Conservation (phyloP, 1,140 invertebrate genomes). For the Drosophila sechellia region DNA sequence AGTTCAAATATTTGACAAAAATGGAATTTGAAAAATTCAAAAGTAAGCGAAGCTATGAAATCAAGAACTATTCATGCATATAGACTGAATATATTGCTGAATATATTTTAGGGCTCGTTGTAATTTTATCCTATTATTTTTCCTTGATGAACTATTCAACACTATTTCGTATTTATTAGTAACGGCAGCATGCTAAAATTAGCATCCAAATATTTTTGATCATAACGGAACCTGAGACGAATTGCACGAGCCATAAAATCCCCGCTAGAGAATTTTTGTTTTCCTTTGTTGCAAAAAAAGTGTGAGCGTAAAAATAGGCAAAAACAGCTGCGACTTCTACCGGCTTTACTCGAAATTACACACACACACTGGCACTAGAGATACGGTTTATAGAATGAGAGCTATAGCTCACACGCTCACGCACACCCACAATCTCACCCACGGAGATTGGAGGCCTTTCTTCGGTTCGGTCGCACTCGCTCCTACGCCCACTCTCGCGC, state of each 20-base stretch:
- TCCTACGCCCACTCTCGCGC: constrained; percentile 12
- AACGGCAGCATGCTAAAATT: constrained; percentile 57
- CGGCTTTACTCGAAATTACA: constrained; percentile 31
- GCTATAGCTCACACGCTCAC: neutral
- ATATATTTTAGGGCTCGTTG: too few relatives aligned
- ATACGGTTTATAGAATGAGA: constrained; percentile 19
- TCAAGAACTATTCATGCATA: neutral
- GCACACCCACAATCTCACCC: neutral
- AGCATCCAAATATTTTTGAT: constrained; percentile 40
- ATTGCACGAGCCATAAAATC: constrained; percentile 47
- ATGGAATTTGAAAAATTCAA: too few relatives aligned
- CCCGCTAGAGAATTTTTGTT: constrained; percentile 21
- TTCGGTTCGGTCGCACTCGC: constrained; percentile 70
- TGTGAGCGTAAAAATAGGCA: constrained; percentile 32
- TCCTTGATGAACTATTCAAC: constrained; percentile 33
- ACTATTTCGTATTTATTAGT: constrained; percentile 36
- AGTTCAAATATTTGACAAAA: neutral
- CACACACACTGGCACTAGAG: neutral
- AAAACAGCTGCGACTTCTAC: constrained; percentile 68
- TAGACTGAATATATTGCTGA: too few relatives aligned
- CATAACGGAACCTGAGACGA: constrained; percentile 70
- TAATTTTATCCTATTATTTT: neutral
- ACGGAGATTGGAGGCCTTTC: constrained; percentile 1
- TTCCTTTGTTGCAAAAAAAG: constrained; percentile 20
- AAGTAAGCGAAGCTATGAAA: neutral